Percentiles rank a stretch among this genome's conserved stretches.
Evolutionary conservation across 2,888 invertebrate genomes (phyloP).

Genomic region (Spodoptera littoralis): DNA sequence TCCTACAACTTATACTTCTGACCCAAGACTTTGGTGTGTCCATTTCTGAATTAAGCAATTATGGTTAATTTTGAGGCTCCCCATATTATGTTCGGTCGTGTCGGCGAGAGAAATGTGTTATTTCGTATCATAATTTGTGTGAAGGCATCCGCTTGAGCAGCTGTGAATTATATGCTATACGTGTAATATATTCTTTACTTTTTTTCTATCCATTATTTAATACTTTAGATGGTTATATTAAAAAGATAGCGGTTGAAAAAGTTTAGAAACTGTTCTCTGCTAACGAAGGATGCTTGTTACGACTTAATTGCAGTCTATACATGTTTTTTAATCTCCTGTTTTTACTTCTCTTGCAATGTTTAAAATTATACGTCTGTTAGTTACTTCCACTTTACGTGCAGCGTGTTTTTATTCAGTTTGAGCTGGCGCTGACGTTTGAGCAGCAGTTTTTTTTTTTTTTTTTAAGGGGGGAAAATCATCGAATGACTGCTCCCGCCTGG

Average conservation of each 20-base stretch:
- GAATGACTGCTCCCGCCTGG: no score
- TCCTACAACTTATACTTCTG: slow-evolving; percentile 56
- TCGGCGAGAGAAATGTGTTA: slow-evolving; percentile 86
- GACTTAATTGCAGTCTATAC: slow-evolving; percentile 45
- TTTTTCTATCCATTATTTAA: slow-evolving; percentile 70
- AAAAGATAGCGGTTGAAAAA: slow-evolving; percentile 42
- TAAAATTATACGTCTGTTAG: slow-evolving; percentile 39
- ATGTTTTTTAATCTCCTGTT: slow-evolving; percentile 36
- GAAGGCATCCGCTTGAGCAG: slow-evolving; percentile 86
- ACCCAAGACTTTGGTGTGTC: slow-evolving; percentile 41
- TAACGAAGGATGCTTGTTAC: slow-evolving; percentile 54
- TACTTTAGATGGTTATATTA: slow-evolving; percentile 62
- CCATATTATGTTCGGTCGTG: slow-evolving; percentile 82
- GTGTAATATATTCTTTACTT: slow-evolving; percentile 70
- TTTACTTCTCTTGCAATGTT: slow-evolving; percentile 27
- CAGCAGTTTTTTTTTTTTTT: no score
- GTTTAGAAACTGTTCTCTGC: slow-evolving; percentile 39
- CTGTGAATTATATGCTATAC: slow-evolving; percentile 83
- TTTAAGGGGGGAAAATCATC: no score
- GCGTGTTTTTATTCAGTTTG: slow-evolving; percentile 27
- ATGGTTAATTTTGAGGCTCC: slow-evolving; percentile 88
- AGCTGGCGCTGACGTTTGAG: slow-evolving; percentile 18
- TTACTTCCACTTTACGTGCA: slow-evolving; percentile 28
- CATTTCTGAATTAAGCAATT: slow-evolving; percentile 87
- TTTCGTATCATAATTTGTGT: slow-evolving; percentile 88